Percentiles rank a stretch among this genome's conserved stretches.
These are phyloP conservation scores for Penaeus monodon DNA, from an alignment of 2,888 invertebrate species.

Conservation along the genomic window DNA sequence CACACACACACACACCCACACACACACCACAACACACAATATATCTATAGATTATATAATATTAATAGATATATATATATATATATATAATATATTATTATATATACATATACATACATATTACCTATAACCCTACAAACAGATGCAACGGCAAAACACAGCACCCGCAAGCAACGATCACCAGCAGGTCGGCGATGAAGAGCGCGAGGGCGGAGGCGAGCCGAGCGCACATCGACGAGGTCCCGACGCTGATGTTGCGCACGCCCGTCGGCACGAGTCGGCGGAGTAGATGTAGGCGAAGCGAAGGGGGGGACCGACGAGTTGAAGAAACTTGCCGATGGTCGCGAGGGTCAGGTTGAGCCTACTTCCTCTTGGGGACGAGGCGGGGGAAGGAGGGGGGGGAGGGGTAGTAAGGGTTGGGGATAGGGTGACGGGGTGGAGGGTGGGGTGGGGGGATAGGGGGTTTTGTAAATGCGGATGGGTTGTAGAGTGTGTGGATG, in stretches of 20 bases:
- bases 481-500: too few species aligned
- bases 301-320: constrained; percentile 87
- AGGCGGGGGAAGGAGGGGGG: too few species aligned
- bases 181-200: constrained; percentile 78
- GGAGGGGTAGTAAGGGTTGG: too few species aligned
- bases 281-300: constrained; percentile 87
- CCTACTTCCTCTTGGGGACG: constrained; percentile 70
- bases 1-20: too few species aligned
- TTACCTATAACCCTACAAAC: too few species aligned
- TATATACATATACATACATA: too few species aligned
- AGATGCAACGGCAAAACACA: too few species aligned
- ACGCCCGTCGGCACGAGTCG: constrained; percentile 91
- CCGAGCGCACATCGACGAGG: constrained; percentile 86
- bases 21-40: too few species aligned
- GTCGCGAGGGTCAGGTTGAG: constrained; percentile 78
- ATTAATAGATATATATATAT: too few species aligned
- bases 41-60: too few species aligned
- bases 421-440: not conserved
- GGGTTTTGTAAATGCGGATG: not conserved
- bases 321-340: constrained; percentile 83
- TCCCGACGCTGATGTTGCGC: constrained; percentile 87
- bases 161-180: constrained; percentile 66
- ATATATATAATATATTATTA: too few species aligned
- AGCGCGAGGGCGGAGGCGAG: constrained; percentile 89
- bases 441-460: not conserved